phyloP scores from a whole-genome alignment of 1,140 invertebrate genomes.

The Rhizoglyphus robini region DNA sequence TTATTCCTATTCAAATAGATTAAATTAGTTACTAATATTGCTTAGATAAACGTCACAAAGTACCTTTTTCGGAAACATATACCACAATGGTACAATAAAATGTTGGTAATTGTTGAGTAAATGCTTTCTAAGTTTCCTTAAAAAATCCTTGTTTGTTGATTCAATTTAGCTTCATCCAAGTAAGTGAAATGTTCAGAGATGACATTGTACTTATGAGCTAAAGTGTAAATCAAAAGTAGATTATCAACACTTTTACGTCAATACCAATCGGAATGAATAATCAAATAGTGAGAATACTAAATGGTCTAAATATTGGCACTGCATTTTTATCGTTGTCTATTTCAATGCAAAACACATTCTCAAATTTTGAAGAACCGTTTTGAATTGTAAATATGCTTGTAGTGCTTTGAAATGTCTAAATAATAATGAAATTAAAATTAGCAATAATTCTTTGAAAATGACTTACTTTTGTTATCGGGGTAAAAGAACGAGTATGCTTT shows the following conservation, averaged over 20 bases:
- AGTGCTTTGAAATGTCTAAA: neutral
- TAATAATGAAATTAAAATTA: neutral
- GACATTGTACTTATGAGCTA: neutral
- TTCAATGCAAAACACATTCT: neutral
- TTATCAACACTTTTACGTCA: slow-evolving; percentile 66
- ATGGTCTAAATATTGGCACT: slow-evolving; percentile 30
- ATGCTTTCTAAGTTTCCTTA: slow-evolving; percentile 45
- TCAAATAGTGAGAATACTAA: slow-evolving; percentile 80
- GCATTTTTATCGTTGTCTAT: neutral
- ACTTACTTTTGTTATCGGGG: neutral
- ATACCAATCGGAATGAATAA: slow-evolving; percentile 74
- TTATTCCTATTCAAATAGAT: slow-evolving; percentile 10
- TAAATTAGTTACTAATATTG: neutral
- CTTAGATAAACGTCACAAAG: no score
- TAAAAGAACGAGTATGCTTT: neutral
- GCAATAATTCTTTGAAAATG: neutral
- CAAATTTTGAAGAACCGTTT: neutral
- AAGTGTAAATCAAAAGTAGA: slow-evolving; percentile 83
- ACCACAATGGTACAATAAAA: no score
- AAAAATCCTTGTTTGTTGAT: slow-evolving; percentile 75
- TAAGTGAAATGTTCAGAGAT: slow-evolving; percentile 36
- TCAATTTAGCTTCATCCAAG: slow-evolving; percentile 72
- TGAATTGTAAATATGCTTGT: neutral
- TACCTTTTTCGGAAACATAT: slow-evolving; percentile 3
- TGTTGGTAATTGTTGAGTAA: slow-evolving; percentile 23